Evolutionary conservation across 2,797 vertebrate genomes (phyloP).

Genomic region (Halcyon chelicuti): DNA sequence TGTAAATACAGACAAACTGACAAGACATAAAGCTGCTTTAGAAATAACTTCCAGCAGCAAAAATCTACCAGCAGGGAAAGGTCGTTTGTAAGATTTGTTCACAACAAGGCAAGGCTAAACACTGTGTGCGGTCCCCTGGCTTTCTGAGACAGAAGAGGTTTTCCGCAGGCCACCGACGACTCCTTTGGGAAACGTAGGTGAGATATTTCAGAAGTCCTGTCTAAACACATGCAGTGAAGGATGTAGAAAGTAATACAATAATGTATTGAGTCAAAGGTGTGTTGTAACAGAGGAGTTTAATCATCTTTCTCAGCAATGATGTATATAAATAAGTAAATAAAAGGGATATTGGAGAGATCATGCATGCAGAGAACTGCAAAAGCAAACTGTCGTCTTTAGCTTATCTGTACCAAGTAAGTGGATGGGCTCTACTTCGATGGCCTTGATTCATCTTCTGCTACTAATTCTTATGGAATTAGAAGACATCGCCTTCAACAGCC

Average conservation of each 20-base stretch:
- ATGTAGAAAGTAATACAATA: background rate
- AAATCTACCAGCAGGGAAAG: background rate
- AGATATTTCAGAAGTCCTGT: background rate
- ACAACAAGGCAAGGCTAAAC: background rate
- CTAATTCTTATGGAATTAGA: background rate
- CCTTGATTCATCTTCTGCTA: background rate
- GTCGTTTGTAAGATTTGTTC: background rate
- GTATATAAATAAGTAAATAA: background rate
- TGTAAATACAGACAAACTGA: background rate
- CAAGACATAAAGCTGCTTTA: background rate
- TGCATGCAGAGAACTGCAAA: background rate
- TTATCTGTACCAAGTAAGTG: background rate
- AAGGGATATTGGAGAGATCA: background rate
- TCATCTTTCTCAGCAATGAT: background rate
- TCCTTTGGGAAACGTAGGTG: background rate
- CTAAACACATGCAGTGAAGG: background rate
- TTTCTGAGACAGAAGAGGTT: background rate
- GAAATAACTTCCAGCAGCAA: background rate
- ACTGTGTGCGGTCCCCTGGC: background rate
- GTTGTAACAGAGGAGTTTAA: background rate
- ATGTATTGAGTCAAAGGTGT: background rate
- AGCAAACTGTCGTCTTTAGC: background rate
- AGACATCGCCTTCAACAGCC: background rate
- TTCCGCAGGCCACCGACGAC: background rate
- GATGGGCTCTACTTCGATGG: background rate